Conservation (phyloP, 2,797 vertebrate genomes). For the Austrolebias charrua region DNA sequence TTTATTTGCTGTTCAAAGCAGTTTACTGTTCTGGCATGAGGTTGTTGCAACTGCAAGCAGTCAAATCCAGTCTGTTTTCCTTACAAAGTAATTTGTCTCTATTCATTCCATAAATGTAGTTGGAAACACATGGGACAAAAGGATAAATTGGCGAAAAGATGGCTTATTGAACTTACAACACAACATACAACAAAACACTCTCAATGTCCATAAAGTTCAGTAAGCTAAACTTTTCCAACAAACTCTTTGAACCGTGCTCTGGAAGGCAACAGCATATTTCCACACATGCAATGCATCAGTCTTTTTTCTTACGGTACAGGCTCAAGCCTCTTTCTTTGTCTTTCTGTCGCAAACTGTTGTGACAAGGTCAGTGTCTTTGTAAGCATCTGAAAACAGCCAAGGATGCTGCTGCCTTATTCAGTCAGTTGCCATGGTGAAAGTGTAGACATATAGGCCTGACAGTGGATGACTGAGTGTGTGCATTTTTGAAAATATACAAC, state of each 20-base stretch:
- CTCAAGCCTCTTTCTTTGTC: neutral
- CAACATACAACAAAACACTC: constrained; percentile 21
- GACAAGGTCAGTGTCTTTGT: constrained; percentile 56
- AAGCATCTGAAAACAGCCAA: constrained; percentile 51
- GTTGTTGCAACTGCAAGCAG: neutral
- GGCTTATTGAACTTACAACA: constrained; percentile 25
- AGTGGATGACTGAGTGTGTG: constrained; percentile 21
- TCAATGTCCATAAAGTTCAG: constrained; percentile 6
- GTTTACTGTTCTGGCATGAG: neutral
- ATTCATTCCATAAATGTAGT: constrained; percentile 13
- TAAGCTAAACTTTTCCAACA: constrained; percentile 29
- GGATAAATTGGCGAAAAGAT: constrained; percentile 26
- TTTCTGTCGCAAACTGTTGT: constrained; percentile 20
- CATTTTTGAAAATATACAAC: neutral
- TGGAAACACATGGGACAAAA: constrained; percentile 18
- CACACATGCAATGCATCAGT: constrained; percentile 6
- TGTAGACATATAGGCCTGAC: constrained; percentile 48
- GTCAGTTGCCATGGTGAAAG: constrained; percentile 73
- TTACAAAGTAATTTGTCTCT: constrained; percentile 5
- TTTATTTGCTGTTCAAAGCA: neutral
- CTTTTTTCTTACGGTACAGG: constrained; percentile 36
- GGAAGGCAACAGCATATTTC: constrained; percentile 4
- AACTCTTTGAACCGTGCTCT: constrained; percentile 9
- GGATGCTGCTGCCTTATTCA: constrained; percentile 36
- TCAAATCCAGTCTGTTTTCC: neutral